Base-by-base conservation (phyloP, 2,797 vertebrate species). In the Chelonia mydas region DNA sequence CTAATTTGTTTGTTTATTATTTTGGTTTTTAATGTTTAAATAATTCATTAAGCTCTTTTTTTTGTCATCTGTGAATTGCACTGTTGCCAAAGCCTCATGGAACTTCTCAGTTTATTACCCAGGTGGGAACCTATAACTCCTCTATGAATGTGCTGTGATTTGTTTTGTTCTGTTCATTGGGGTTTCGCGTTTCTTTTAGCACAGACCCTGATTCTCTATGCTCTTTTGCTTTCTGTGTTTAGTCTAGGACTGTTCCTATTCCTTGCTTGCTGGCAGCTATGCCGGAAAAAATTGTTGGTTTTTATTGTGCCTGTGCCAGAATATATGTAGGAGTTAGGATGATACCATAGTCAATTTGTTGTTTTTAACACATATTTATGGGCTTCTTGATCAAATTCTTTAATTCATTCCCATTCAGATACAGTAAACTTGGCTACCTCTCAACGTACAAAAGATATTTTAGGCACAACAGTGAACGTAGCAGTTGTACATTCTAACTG, bases 221-320 rank as follows among this genome's bases (percentile, higher is more conserved):
- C 91, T 96, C 92, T 91, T 96, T 95, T 93, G 90, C 93, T 83
- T 96, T 96, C 79, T 61, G 50, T 96, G 96, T 98, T 98, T 98
- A 94, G 93, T 97, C 96, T 97, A 93, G 83, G 89, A 37, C 59
- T 96, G 82, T 96, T 96, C 84, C 74, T 89, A 87, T 90, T 90
- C 80, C 95, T 90, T 45, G 91, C 68, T 92, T 61, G 61, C 92
- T 96, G 96, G 96, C 90, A 3, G 94, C 91, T 90, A 89, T 91
- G 81, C 92, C 91, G 93, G 79, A 83, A 87, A 93, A 94, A 86
- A 51, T 47, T 87, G 88, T 91, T 93, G 86, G 92, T 95, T 65
- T 65, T 74, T 94, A 95, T 96, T 95, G 76, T 92, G 84, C 90
- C 92, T 96, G 41, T 54, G 51, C 17, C 68, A 80, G 54, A 61